Evolutionary conservation across 2,113 vertebrate genomes (phyloP).

Genomic region (Syngnathus scovelli): DNA sequence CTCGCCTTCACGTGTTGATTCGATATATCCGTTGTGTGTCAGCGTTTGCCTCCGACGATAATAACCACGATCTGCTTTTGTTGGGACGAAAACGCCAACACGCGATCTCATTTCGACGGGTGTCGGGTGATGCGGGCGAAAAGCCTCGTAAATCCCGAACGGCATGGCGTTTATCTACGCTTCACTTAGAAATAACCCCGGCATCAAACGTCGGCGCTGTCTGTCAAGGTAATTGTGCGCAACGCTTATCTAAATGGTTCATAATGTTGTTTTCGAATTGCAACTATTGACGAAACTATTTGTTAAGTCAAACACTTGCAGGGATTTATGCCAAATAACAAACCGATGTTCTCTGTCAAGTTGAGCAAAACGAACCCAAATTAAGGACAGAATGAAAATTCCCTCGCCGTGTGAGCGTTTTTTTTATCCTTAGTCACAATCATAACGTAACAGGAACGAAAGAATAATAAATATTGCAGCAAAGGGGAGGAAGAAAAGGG

Average conservation of each 20-base stretch:
- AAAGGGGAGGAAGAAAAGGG: too few species aligned
- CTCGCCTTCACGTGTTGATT: neutral
- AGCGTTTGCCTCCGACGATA: neutral
- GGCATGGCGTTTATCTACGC: neutral
- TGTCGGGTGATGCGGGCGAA: conserved; percentile 2
- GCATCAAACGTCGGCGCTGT: neutral
- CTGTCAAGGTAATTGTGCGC: neutral
- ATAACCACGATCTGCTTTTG: neutral
- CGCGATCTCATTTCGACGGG: neutral
- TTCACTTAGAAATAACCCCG: neutral
- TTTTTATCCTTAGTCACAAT: too few species aligned
- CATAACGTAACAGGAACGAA: too few species aligned
- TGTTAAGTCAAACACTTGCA: neutral
- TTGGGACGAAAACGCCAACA: neutral
- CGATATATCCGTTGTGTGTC: neutral
- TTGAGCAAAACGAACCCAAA: too few species aligned
- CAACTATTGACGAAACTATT: neutral
- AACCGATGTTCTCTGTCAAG: too few species aligned
- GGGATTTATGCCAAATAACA: neutral
- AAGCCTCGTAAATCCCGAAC: neutral
- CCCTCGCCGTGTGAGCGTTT: too few species aligned
- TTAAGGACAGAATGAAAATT: too few species aligned
- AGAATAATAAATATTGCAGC: too few species aligned
- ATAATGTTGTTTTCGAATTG: neutral
- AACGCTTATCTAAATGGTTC: neutral